phyloP scores from a whole-genome alignment of 2,888 invertebrate species.

The Pheosia gnoma region DNA sequence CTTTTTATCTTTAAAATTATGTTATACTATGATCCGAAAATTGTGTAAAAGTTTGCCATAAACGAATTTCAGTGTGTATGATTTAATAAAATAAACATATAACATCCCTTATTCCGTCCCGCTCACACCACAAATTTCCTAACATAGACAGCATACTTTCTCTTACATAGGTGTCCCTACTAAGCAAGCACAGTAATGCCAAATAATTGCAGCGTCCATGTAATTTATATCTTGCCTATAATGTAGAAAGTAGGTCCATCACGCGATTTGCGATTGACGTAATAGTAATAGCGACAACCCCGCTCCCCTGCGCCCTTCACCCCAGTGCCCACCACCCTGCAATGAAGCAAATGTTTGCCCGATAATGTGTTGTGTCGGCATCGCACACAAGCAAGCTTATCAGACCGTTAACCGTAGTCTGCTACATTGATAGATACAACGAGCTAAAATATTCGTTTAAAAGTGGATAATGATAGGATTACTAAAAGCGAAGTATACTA shows the following conservation, averaged over 20 bases:
- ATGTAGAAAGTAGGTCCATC: constrained; percentile 38
- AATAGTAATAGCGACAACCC: constrained; percentile 52
- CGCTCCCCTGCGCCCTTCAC: constrained; percentile 34
- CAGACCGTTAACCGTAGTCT: constrained; percentile 6
- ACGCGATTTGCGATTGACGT: constrained; percentile 65
- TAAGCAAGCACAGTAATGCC: no score
- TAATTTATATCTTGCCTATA: no score
- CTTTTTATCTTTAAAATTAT: no score
- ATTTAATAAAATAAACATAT: no score
- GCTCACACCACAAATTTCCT: no score
- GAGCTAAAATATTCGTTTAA: not conserved
- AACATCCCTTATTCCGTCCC: no score
- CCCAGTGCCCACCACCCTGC: constrained; percentile 48
- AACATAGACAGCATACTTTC: no score
- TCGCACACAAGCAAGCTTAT: constrained; percentile 38
- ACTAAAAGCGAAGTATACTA: not conserved
- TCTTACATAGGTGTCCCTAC: no score
- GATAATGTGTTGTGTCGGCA: constrained; percentile 53
- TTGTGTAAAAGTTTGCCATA: no score
- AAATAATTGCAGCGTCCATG: no score
- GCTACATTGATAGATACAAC: not conserved
- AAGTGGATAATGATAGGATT: not conserved
- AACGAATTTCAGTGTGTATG: no score
- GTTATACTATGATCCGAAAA: no score
- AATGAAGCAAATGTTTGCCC: constrained; percentile 75